Percentiles rank a stretch among this genome's conserved stretches.
phyloP scores from a whole-genome alignment of 2,113 vertebrate species.

The Chamaea fasciata region DNA sequence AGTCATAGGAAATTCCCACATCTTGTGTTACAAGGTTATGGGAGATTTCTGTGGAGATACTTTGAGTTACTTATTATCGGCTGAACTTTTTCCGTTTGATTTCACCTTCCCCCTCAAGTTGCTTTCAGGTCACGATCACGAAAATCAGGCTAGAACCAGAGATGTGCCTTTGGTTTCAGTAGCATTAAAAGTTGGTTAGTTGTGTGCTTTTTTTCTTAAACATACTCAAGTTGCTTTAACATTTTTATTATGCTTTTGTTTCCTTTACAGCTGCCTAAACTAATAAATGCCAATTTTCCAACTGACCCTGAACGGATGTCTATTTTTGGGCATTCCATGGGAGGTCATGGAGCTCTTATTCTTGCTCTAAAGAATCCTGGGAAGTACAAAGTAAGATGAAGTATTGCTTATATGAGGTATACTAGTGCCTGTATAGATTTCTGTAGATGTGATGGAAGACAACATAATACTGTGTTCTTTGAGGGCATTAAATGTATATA shows the following conservation, averaged over 20 bases:
- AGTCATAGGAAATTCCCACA: neutral
- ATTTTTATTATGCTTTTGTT: neutral
- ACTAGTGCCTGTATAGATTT: neutral
- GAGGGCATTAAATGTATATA: neutral
- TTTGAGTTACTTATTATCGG: neutral
- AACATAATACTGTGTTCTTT: neutral
- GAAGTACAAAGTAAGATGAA: constrained; percentile 83
- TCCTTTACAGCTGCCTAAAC: constrained; percentile 79
- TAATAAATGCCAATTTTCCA: constrained; percentile 89
- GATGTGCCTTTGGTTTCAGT: neutral
- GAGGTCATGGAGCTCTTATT: constrained; percentile 85
- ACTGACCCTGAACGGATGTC: constrained; percentile 85
- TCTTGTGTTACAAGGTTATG: neutral
- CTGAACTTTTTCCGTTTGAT: neutral
- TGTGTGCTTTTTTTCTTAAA: neutral
- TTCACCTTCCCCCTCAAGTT: neutral
- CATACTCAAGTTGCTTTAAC: neutral
- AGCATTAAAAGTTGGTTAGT: neutral
- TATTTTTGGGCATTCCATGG: constrained; percentile 91
- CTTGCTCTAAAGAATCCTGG: constrained; percentile 89
- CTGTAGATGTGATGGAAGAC: neutral
- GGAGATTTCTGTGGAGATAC: neutral
- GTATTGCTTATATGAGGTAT: neutral
- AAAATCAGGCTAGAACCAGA: neutral
- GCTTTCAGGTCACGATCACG: neutral